phyloP scores from a whole-genome alignment of 2,113 vertebrate genomes.

The Aptenodytes forsteri region DNA sequence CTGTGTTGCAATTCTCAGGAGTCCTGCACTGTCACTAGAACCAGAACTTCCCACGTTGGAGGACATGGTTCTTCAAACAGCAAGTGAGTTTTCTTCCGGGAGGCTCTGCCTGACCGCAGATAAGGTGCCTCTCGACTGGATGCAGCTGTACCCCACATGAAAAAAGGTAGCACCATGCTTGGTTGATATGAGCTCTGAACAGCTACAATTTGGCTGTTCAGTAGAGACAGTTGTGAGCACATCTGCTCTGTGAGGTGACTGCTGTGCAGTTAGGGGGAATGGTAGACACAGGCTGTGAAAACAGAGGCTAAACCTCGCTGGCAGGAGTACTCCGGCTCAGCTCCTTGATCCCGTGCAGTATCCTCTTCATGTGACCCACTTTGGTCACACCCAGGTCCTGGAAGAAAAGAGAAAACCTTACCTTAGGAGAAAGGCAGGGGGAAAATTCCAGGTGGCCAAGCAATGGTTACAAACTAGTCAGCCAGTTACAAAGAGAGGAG shows the following conservation, averaged over 20 bases:
- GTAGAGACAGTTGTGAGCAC: not conserved
- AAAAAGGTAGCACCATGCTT: conserved; percentile 75
- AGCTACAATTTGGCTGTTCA: not conserved
- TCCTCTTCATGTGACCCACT: conserved; percentile 98
- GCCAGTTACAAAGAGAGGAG: not conserved
- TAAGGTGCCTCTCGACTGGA: not conserved
- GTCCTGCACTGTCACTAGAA: conserved; percentile 18
- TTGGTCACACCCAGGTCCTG: conserved; percentile 97
- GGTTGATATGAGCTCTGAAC: conserved; percentile 41
- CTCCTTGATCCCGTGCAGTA: conserved; percentile 93
- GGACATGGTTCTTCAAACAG: not conserved
- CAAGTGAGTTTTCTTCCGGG: not conserved
- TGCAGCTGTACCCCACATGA: conserved; percentile 6
- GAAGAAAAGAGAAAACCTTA: conserved; percentile 32
- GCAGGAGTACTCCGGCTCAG: conserved; percentile 85
- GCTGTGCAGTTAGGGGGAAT: conserved; percentile 41
- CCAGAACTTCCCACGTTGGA: not conserved
- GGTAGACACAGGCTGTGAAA: conserved; percentile 71
- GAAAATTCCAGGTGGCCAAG: not conserved
- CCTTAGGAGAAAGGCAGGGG: not conserved
- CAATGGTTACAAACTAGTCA: not conserved
- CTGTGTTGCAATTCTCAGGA: conserved; percentile 59
- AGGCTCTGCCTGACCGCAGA: not conserved
- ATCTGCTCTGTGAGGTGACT: conserved; percentile 39
- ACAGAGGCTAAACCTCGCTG: conserved; percentile 84